Base-by-base conservation (phyloP, 2,113 vertebrate genomes). In the Saimiri boliviensis region DNA sequence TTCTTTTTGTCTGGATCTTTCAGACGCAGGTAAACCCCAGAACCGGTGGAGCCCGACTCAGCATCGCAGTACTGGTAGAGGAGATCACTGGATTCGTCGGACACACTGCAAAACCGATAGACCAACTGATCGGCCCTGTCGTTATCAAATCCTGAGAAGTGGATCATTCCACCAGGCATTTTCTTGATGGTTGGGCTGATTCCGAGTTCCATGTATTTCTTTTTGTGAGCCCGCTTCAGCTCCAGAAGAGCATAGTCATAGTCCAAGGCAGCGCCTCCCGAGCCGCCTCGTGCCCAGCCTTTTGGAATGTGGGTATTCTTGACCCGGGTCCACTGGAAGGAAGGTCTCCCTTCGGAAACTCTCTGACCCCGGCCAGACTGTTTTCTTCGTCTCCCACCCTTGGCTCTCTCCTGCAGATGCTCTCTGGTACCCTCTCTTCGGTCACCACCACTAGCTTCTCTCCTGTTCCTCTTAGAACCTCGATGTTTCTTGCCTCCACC, bases 11-110 rank as follows among this genome's bases (percentile, higher is more conserved):
- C 99, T 0, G 99, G 99, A 86, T 99, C 99, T 96, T 99, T 99
- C 37, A 99, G 99, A 14, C 99, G 99, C 95, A 99, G 99, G 82
- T 99, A 99, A 97, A 99, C 98, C 2, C 99, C 99, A 0, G 99
- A 99, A 56, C 99, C 99, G 0, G 99, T 99, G 94, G 99, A 99
- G 35, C 99, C 99, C 0, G 99, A 98, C 96, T 99, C 99, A 10
- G 99, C 99, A 6, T 99, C 99, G 32, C 99, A 99, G 94, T 99
- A 99, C 83, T 99, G 99, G 95, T 99, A 99, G 95, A 99, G 98
- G 85, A 99, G 98, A 89, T 99, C 99, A 0, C 12, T 99, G 96
- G 99, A 99, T 97, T 99, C 99, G 10, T 99, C 99, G 0, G 99
- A 99, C 93, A 99, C 99, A 0, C 99, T 99, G 96, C 99, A 99